Evolutionary conservation across 2,797 vertebrate genomes (phyloP).

Genomic region (Anomalospiza imberbis): DNA sequence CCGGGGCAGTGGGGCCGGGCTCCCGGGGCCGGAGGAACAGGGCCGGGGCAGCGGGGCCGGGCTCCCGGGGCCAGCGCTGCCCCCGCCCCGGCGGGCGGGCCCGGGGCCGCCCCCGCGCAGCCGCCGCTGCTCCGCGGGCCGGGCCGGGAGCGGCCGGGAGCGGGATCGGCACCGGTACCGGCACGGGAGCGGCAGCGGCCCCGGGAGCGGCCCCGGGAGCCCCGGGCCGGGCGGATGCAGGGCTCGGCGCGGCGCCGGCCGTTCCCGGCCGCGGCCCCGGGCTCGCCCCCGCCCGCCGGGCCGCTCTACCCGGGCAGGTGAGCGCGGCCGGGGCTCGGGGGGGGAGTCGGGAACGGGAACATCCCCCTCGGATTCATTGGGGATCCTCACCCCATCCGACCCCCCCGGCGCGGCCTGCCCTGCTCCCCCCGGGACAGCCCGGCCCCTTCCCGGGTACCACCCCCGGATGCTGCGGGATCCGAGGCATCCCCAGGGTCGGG

Average conservation of each 20-base stretch:
- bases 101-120: background rate
- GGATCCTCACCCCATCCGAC: no score
- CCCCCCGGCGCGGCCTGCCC: background rate
- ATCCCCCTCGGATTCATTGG: no score
- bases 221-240: background rate
- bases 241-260: background rate
- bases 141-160: background rate
- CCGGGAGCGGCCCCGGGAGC: background rate
- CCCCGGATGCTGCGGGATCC: background rate
- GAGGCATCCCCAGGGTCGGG: no score
- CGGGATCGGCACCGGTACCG: no score
- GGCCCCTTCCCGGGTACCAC: background rate
- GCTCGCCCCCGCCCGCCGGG: background rate
- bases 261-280: background rate
- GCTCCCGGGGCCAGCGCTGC: no score
- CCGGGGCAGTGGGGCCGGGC: no score
- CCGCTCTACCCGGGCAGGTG: conserved; percentile 3
- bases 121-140: background rate
- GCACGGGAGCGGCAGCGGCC: no score
- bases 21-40: background rate
- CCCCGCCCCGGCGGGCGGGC: no score
- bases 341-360: background rate
- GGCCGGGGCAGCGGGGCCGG: background rate
- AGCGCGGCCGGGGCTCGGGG: background rate
- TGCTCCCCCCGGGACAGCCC: no score